Percentiles rank a stretch among this genome's conserved stretches.
Conservation (phyloP, 2,888 invertebrate genomes). For the Dynastes grantii region DNA sequence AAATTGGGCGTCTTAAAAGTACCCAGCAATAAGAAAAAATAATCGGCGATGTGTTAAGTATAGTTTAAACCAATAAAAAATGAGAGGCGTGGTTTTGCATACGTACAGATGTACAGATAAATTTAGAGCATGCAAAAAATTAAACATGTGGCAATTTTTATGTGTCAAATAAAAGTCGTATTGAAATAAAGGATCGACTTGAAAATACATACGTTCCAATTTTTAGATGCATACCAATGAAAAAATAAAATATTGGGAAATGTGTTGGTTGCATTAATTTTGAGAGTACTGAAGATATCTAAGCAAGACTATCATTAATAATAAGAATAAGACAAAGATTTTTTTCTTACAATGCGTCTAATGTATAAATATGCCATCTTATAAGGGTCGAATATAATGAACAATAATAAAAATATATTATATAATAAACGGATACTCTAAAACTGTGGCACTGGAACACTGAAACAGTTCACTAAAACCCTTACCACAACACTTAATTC, state of each 20-base stretch:
- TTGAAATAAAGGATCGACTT: background rate
- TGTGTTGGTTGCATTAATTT: background rate
- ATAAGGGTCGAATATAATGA: too few relatives aligned
- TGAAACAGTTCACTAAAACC: too few relatives aligned
- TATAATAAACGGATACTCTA: too few relatives aligned
- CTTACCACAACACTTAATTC: too few relatives aligned
- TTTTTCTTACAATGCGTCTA: too few relatives aligned
- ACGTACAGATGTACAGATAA: slow-evolving; percentile 25
- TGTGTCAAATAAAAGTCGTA: slow-evolving; percentile 14
- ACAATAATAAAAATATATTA: too few relatives aligned
- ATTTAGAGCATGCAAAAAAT: slow-evolving; percentile 37
- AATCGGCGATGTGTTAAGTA: slow-evolving; percentile 18
- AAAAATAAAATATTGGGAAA: background rate
- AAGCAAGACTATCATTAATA: too few relatives aligned
- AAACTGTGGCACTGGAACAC: too few relatives aligned
- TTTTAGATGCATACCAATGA: background rate
- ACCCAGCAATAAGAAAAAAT: slow-evolving; percentile 28
- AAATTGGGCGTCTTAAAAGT: slow-evolving; percentile 21
- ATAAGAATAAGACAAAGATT: too few relatives aligned
- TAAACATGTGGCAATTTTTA: slow-evolving; percentile 35
- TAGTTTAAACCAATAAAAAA: slow-evolving; percentile 29
- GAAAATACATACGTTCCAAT: background rate
- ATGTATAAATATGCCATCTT: too few relatives aligned
- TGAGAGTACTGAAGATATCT: too few relatives aligned
- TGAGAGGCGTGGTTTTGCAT: slow-evolving; percentile 35